Conservation (phyloP, 2,888 invertebrate genomes). For the Tachina grossa region DNA sequence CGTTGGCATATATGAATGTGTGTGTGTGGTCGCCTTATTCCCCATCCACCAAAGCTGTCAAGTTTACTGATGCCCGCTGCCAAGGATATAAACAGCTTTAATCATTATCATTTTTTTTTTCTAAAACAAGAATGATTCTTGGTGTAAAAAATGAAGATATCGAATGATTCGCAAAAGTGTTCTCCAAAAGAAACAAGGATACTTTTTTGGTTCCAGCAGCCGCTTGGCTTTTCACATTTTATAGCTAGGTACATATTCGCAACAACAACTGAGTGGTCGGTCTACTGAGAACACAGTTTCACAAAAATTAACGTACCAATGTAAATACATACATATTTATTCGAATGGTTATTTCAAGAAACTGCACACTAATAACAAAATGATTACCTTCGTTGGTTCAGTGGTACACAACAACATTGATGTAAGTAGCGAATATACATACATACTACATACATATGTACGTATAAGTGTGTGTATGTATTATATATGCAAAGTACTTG, state of each 20-base stretch:
- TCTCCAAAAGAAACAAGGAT: not conserved
- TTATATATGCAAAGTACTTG: slow-evolving; percentile 83
- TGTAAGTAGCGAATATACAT: slow-evolving; percentile 78
- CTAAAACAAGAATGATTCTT: slow-evolving; percentile 69
- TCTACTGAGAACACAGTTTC: too few species aligned
- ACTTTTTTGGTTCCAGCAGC: too few species aligned
- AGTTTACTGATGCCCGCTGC: slow-evolving; percentile 78
- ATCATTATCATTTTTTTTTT: slow-evolving; percentile 78
- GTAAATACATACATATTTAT: slow-evolving; percentile 19
- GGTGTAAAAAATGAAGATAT: slow-evolving; percentile 1
- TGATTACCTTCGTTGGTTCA: slow-evolving; percentile 74
- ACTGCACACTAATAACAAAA: slow-evolving; percentile 51
- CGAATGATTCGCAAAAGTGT: slow-evolving; percentile 9
- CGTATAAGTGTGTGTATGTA: not conserved
- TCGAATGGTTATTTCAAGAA: not conserved
- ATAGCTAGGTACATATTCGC: too few species aligned
- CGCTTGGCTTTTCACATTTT: too few species aligned
- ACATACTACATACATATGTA: slow-evolving; percentile 23
- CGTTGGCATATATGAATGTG: not conserved
- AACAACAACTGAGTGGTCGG: too few species aligned
- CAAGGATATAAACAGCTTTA: slow-evolving; percentile 80
- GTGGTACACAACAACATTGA: slow-evolving; percentile 71
- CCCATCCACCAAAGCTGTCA: slow-evolving; percentile 77
- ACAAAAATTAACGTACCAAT: not conserved
- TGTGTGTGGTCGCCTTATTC: slow-evolving; percentile 55